Base-by-base conservation (phyloP, 53 echinoderm and acorn worm species). In the Stichopus horrens region DNA sequence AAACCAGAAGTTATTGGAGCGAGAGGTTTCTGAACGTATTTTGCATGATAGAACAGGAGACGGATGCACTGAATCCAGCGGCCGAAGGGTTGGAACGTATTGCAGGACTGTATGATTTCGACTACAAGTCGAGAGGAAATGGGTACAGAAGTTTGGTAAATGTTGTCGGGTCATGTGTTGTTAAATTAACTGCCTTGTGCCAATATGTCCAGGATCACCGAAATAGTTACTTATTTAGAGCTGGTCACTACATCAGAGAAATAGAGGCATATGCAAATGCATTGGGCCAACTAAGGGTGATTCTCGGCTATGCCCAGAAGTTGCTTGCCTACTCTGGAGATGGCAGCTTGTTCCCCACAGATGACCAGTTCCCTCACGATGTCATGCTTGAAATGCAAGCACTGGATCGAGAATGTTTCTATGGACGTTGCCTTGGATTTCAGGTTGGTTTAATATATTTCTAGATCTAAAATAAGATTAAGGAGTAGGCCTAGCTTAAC, bases 381-480 rank as follows among this genome's bases (percentile, higher is more conserved):
- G 91, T 95, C 73, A 93, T 99, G 94, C 54, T 99, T 68, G 94
- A 95, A 86, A 89, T 96, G 11, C 95, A 99, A 60, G 94, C 99
- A 7, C 76, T 99, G 88, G 95, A 99, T 81, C 92, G 99, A 74
- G 99, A 99, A 53, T 99, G 99, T 73, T 99, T 99, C 87, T 99
- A 96, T 86, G 99, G 99, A 4, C 88, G 99, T 57, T 94, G 96
- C 83, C 89, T 99, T 8, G 99, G 99, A 5, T 99, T 99, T 67
- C 99, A 99, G 99, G 99, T 96, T 85, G 74, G 90, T 71, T 83
- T 71, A 71, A 7, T 18, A 13, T 71, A 18, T 18, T 37, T 37
- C 37, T 37, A 37, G 37, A 2, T 2, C 37, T 37, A 37, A 37
- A 37, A 37, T 37, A 37, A 37, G 37, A 37, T 37, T 37, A 37